These are phyloP conservation scores for Zaprionus lineosus DNA, from an alignment of 2,888 invertebrate species.

Conservation along the genomic window DNA sequence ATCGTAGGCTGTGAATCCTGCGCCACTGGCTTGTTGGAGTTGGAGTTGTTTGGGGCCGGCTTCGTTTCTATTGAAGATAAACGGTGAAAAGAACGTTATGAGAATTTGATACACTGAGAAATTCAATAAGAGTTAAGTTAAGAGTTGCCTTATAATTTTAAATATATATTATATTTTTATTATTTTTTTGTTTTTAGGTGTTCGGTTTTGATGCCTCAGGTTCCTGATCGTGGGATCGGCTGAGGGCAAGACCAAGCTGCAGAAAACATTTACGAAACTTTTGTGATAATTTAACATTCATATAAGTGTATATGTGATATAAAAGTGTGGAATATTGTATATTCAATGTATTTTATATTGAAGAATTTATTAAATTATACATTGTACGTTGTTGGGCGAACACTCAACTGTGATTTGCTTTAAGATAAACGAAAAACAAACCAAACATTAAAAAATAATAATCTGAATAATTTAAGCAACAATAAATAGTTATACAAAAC, in stretches of 20 bases:
- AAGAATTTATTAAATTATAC: slow-evolving; percentile 46
- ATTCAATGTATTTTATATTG: slow-evolving; percentile 32
- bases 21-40: slow-evolving; percentile 87
- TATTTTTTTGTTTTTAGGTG: too few relatives aligned
- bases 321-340: too few relatives aligned
- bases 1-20: slow-evolving; percentile 99
- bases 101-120: too few relatives aligned
- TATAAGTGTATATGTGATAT: slow-evolving; percentile 35
- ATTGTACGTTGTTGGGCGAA: slow-evolving; percentile 51
- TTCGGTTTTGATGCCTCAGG: too few relatives aligned
- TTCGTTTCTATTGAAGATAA: slow-evolving; percentile 90
- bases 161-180: too few relatives aligned
- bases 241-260: too few relatives aligned
- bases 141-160: too few relatives aligned
- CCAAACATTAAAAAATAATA: slow-evolving; percentile 24
- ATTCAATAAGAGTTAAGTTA: too few relatives aligned
- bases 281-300: too few relatives aligned
- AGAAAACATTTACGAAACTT: too few relatives aligned
- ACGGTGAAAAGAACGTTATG: not conserved
- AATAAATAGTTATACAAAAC: slow-evolving; percentile 20
- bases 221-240: too few relatives aligned
- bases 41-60: slow-evolving; percentile 90
- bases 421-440: slow-evolving; percentile 48
- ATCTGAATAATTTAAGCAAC: slow-evolving; percentile 12
- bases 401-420: slow-evolving; percentile 81